phyloP scores from a whole-genome alignment of 2,797 vertebrate species.

The Acrossocheilus wenchowensis region DNA sequence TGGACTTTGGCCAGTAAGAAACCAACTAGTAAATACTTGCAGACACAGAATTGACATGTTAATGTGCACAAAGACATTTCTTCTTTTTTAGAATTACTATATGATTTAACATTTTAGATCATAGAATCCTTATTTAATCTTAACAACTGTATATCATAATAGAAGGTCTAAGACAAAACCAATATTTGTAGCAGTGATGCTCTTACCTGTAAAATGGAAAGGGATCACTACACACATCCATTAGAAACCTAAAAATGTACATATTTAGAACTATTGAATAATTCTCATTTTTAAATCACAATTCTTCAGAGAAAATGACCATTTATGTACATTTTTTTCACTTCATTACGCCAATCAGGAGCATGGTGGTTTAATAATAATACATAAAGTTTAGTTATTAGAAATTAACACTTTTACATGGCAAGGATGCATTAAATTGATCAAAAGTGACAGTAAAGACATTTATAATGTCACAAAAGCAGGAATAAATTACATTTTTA shows the following conservation, averaged over 20 bases:
- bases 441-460: neutral
- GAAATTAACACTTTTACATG: no score
- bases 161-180: neutral
- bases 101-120: neutral
- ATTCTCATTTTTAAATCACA: no score
- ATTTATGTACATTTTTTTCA: no score
- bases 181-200: neutral
- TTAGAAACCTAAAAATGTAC: neutral
- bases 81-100: neutral
- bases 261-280: no score
- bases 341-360: no score
- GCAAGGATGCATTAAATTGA: neutral
- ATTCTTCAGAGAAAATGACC: no score
- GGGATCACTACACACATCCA: neutral
- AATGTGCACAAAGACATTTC: neutral
- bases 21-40: conserved; percentile 1
- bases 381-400: no score
- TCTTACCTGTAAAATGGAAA: neutral
- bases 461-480: neutral
- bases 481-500: no score
- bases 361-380: no score
- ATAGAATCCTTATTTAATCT: neutral
- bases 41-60: neutral
- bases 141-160: neutral
- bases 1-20: neutral